Evolutionary conservation across 2,113 vertebrate species (phyloP).

Genomic region (Trachemys scripta): DNA sequence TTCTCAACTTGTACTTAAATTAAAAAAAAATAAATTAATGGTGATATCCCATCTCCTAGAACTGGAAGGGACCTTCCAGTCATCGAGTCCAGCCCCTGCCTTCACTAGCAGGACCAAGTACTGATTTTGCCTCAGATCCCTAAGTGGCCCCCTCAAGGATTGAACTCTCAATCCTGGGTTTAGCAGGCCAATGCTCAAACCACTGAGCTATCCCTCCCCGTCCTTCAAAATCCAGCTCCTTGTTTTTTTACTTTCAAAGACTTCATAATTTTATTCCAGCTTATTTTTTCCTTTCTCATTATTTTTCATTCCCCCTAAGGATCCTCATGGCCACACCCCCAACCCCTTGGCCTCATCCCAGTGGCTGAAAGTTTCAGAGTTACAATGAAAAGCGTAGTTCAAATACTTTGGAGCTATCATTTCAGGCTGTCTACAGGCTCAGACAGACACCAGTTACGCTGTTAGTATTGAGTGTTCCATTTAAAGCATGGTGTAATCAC

Average conservation of each 20-base stretch:
- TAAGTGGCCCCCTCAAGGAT: too few species aligned
- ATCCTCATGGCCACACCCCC: not conserved
- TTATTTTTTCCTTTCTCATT: not conserved
- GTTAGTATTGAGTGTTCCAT: not conserved
- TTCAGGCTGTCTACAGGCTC: not conserved
- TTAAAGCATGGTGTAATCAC: not conserved
- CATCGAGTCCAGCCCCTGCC: too few species aligned
- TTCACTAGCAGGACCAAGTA: too few species aligned
- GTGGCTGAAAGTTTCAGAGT: not conserved
- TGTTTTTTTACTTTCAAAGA: not conserved
- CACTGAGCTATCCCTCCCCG: too few species aligned
- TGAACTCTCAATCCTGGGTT: too few species aligned
- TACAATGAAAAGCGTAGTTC: not conserved
- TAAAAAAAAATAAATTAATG: too few species aligned
- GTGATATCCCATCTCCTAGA: too few species aligned
- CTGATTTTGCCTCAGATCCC: too few species aligned
- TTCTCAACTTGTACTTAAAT: not conserved
- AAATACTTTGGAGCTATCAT: not conserved
- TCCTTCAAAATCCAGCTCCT: not conserved
- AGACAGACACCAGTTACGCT: not conserved
- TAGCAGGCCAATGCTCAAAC: too few species aligned
- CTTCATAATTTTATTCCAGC: not conserved
- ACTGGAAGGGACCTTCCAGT: too few species aligned
- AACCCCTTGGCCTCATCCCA: not conserved
- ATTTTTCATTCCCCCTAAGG: not conserved